These are phyloP conservation scores for Grammomys dolichurus DNA, from an alignment of 2,113 vertebrate genomes.

Conservation along the genomic window DNA sequence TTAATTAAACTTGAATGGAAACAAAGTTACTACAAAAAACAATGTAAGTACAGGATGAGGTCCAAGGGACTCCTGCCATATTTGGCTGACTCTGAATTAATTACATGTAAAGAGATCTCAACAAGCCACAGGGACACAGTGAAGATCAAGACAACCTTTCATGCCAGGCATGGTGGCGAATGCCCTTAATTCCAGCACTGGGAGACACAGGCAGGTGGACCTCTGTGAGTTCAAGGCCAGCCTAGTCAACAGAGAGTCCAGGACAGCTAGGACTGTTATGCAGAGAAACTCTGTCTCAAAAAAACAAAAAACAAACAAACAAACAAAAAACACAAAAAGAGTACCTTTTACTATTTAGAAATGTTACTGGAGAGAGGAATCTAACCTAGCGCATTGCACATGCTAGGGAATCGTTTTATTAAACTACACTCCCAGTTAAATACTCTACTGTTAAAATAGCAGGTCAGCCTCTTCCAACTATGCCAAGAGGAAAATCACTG, in stretches of 20 bases:
- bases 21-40: constrained; percentile 4
- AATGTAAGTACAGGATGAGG: constrained; percentile 43
- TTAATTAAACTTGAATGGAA: constrained; percentile 11
- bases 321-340: background rate
- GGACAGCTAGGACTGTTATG: too few species aligned
- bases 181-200: too few species aligned
- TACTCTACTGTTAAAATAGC: background rate
- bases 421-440: background rate
- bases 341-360: background rate
- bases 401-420: background rate
- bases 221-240: too few species aligned
- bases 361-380: background rate
- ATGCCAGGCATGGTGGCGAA: too few species aligned
- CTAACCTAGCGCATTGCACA: background rate
- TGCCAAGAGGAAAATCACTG: background rate
- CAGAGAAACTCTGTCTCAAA: background rate
- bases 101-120: constrained; percentile 4
- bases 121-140: background rate
- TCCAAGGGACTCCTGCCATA: background rate
- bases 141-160: background rate
- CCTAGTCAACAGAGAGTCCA: background rate
- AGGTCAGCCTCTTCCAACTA: background rate
- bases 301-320: background rate
- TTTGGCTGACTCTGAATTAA: constrained; percentile 17
- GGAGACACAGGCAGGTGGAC: too few species aligned